A percentile compares a stretch with the other conserved stretches of the same genome.
These are phyloP conservation scores for Dromas ardeola DNA, from an alignment of 2,113 vertebrate genomes.

Conservation along the genomic window DNA sequence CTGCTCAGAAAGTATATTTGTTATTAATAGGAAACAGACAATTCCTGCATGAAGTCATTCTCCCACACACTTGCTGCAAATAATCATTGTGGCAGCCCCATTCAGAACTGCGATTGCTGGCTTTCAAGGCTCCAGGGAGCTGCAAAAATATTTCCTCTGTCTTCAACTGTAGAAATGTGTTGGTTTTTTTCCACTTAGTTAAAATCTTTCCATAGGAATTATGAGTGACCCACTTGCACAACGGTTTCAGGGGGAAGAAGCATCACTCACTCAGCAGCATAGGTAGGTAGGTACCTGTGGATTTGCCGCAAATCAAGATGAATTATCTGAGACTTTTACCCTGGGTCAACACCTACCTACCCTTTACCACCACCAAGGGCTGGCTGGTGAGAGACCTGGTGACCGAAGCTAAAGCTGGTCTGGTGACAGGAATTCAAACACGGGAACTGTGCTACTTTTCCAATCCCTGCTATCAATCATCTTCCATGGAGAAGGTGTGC, in stretches of 20 bases:
- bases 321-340: background rate
- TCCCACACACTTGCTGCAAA: background rate
- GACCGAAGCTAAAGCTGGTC: background rate
- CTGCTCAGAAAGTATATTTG: background rate
- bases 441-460: background rate
- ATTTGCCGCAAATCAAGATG: background rate
- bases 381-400: background rate
- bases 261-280: background rate
- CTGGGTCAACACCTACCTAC: background rate
- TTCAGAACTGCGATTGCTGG: background rate
- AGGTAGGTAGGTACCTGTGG: background rate
- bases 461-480: background rate
- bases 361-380: background rate
- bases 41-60: background rate
- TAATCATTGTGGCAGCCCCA: background rate
- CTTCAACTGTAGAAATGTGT: background rate
- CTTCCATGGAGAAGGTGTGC: background rate
- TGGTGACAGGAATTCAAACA: background rate
- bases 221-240: background rate
- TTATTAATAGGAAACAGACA: background rate
- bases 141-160: background rate
- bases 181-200: accelerated
- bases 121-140: background rate
- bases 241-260: background rate
- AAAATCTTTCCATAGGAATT: background rate